Evolutionary conservation across 2,888 invertebrate genomes (phyloP), one percentile per base, ranked within the genome.

Genomic region (Lydus trimaculatus): DNA sequence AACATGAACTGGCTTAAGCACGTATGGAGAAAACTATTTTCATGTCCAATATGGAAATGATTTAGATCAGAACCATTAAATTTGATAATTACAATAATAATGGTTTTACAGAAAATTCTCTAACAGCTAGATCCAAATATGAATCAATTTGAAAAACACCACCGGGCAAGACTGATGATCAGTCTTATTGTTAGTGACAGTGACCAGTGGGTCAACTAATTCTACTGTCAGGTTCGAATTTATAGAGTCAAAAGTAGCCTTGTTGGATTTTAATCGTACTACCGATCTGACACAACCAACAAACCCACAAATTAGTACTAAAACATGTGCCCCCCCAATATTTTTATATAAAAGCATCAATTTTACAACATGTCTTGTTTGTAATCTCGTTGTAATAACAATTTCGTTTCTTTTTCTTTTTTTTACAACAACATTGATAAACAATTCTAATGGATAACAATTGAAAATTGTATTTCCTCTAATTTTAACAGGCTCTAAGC

Each of bases 301-400:
- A 81, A 81, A 81, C 81, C 80, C 81, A 82, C 82, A 82, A 82
- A 80, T 82, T 82, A 80, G 80, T 79, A 79, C 76, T 78, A 72
- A 69, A 83, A 82, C 82, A 82, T 81, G 81, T 81, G 82, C 79
- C 76, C 74, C 78, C 76, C 76, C 77, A 80, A 78, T 80, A 78
- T 79, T 36, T 43, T 80, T 80, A 56, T 56, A 15, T 25, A 56
- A 56, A 56, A n/a, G 8, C 76, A 79, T 80, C 78, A 77, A 75
- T 71, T 72, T 73, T 74, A 75, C 73, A 75, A 72, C 71, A 70
- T 71, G 72, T 69, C 20, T 20, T 48, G 9, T 48, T 20, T 48
- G 48, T 48, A 48, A 8, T 43, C 13, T n/a, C n/a, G 20, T 20
- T 20, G 8, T 3, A 20, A 6, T 20, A 20, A 20, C 43, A 17